These are phyloP conservation scores for Erethizon dorsatum DNA, from an alignment of 2,797 vertebrate species.

Conservation along the genomic window DNA sequence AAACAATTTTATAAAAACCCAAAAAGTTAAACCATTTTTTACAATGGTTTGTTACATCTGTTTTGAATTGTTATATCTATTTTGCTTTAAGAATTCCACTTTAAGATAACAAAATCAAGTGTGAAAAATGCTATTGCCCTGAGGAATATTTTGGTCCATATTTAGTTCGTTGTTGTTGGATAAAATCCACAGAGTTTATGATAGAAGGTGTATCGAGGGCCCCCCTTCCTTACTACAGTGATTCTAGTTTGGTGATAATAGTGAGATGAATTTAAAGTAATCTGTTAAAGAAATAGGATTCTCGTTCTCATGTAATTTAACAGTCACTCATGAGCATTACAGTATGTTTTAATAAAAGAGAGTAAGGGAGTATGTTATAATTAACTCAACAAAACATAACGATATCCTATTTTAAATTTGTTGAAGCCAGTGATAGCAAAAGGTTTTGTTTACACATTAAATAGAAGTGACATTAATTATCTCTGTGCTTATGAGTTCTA, in stretches of 20 bases:
- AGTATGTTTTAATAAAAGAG: neutral
- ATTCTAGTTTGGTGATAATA: neutral
- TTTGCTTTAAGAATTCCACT: constrained; percentile 40
- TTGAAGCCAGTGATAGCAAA: neutral
- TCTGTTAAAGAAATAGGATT: neutral
- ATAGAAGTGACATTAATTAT: neutral
- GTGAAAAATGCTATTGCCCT: neutral
- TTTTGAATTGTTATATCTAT: constrained; percentile 43
- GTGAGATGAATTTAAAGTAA: neutral
- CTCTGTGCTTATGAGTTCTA: neutral
- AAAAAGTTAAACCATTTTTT: neutral
- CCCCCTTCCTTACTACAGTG: neutral
- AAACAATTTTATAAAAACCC: constrained; percentile 3
- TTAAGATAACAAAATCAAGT: neutral
- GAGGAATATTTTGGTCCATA: neutral
- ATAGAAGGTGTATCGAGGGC: neutral
- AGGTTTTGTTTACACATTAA: neutral
- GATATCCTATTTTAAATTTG: neutral
- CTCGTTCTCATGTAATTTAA: neutral
- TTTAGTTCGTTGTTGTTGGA: neutral
- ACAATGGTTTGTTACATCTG: constrained; percentile 45
- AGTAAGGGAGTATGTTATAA: neutral
- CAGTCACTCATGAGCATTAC: neutral
- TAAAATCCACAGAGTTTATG: neutral
- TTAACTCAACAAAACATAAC: neutral